Evolutionary conservation across 1,140 invertebrate species (phyloP).

Genomic region (Brachionus sp.): DNA sequence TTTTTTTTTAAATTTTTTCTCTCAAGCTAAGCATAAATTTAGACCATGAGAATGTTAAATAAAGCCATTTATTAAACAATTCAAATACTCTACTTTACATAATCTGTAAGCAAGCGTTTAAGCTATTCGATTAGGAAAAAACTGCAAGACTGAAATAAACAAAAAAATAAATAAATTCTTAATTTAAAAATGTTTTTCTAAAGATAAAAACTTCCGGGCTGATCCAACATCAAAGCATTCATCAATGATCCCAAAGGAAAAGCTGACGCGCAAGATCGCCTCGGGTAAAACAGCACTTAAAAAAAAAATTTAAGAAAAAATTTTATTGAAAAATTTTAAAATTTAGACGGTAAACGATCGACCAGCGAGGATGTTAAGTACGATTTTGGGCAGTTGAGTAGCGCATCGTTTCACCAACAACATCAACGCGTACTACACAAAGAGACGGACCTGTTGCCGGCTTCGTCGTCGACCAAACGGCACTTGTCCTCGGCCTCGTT

Average conservation of each 20-base stretch:
- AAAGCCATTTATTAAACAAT: not conserved
- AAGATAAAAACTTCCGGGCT: not conserved
- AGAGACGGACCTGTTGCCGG: not conserved
- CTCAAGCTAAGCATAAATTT: not conserved
- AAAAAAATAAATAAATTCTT: not conserved
- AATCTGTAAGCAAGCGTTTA: not conserved
- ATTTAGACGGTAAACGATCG: not conserved
- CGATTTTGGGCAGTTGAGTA: not conserved
- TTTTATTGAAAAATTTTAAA: not conserved
- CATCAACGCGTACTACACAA: not conserved
- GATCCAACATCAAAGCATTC: not conserved
- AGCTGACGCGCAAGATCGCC: conserved; percentile 6
- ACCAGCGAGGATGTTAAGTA: not conserved
- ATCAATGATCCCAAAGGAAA: conserved; percentile 5
- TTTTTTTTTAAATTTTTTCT: not conserved
- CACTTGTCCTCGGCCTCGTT: conserved; percentile 11
- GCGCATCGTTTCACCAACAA: not conserved
- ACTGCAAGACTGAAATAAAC: not conserved
- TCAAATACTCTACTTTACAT: not conserved
- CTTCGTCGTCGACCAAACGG: not conserved
- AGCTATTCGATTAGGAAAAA: not conserved
- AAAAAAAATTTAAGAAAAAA: too few species aligned
- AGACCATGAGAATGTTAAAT: not conserved
- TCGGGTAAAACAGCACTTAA: not conserved
- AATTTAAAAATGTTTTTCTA: not conserved